These are phyloP conservation scores for Varroa destructor DNA, from an alignment of 1,140 invertebrate species.

Conservation along the genomic window DNA sequence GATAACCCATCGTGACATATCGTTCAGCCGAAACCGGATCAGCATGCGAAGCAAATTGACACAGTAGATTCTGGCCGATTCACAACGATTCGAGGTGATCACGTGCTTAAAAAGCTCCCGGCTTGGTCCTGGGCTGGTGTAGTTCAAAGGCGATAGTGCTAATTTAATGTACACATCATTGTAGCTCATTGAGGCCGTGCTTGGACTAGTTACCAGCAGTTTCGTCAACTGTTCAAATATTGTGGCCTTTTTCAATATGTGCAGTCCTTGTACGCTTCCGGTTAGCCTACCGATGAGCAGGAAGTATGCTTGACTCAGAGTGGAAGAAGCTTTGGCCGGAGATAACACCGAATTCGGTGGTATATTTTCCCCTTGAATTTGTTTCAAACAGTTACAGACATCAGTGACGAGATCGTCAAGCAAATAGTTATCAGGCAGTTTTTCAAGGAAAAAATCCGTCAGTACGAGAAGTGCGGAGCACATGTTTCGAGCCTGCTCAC, in stretches of 20 bases:
- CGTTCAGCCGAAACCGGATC: constrained; percentile 53
- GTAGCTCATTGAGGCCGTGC: constrained; percentile 47
- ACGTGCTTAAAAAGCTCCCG: constrained; percentile 45
- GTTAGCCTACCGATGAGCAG: constrained; percentile 75
- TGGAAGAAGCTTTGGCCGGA: constrained; percentile 68
- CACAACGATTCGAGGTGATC: constrained; percentile 41
- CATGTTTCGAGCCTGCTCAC: constrained; percentile 19
- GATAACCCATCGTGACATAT: constrained; percentile 57
- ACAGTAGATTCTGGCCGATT: constrained; percentile 68
- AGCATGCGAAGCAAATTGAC: constrained; percentile 76
- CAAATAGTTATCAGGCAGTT: not conserved
- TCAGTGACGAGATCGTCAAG: constrained; percentile 7
- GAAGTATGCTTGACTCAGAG: constrained; percentile 83
- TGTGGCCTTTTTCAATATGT: constrained; percentile 55
- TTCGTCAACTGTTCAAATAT: constrained; percentile 56
- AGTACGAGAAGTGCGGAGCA: constrained; percentile 11
- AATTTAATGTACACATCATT: constrained; percentile 85
- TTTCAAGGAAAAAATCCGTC: constrained; percentile 14
- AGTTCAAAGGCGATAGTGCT: constrained; percentile 75
- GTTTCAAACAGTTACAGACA: constrained; percentile 33
- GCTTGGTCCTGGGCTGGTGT: constrained; percentile 54
- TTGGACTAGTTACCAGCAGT: constrained; percentile 39
- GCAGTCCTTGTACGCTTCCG: constrained; percentile 55
- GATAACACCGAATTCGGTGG: constrained; percentile 76
- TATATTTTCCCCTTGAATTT: constrained; percentile 56